These are phyloP conservation scores for Cyprinus carpio DNA, from an alignment of 2,113 vertebrate species.

Conservation along the genomic window DNA sequence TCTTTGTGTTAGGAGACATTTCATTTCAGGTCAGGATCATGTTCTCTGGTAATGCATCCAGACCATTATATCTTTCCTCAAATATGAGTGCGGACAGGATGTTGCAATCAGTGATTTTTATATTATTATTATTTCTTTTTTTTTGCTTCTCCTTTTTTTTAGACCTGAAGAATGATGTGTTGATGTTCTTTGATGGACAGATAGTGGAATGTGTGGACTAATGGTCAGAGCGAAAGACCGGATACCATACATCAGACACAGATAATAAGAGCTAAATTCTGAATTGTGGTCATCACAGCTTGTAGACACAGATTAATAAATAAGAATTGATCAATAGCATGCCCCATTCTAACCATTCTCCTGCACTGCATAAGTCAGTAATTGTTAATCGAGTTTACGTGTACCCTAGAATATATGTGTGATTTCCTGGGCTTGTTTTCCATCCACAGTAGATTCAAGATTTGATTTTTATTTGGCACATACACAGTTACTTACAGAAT, in stretches of 20 bases:
- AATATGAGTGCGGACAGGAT: neutral
- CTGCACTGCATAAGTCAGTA: neutral
- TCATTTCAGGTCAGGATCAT: conserved; percentile 14
- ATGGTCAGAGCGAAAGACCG: conserved; percentile 3
- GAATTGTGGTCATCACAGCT: neutral
- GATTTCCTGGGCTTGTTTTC: neutral
- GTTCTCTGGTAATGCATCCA: conserved; percentile 14
- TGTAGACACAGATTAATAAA: neutral
- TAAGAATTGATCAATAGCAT: conserved; percentile 1
- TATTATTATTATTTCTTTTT: neutral
- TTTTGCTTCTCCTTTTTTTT: neutral
- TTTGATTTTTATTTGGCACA: too few relatives aligned
- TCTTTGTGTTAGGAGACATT: conserved; percentile 7
- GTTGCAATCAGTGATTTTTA: neutral
- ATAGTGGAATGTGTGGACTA: neutral
- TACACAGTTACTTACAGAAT: too few relatives aligned
- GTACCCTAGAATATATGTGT: neutral
- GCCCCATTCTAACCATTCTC: neutral
- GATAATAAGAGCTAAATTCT: neutral
- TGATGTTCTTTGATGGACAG: conserved; percentile 18
- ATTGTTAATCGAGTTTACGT: neutral
- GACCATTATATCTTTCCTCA: neutral
- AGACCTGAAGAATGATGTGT: neutral
- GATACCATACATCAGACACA: neutral
- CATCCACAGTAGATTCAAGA: too few relatives aligned